phyloP scores from a whole-genome alignment of 2,888 invertebrate genomes.

The Drosophila stalkeri region DNA sequence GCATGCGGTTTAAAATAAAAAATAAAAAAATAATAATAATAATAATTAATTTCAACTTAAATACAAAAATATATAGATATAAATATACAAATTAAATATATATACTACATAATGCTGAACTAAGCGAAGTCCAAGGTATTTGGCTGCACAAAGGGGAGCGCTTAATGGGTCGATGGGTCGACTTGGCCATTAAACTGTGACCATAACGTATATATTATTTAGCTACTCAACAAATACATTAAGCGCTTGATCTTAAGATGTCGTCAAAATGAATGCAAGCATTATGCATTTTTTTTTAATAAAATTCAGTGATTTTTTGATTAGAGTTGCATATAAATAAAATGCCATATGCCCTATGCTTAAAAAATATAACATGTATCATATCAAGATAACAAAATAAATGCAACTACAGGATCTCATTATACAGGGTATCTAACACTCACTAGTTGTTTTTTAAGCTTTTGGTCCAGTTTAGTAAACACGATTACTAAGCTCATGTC shows the following conservation, averaged over 20 bases:
- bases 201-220: background rate
- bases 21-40: too few species aligned
- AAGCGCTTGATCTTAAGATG: background rate
- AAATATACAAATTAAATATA: conserved; percentile 12
- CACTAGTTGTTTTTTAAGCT: too few species aligned
- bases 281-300: background rate
- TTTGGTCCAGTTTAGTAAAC: conserved; percentile 1
- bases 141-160: background rate
- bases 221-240: background rate
- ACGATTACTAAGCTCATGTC: conserved; percentile 24
- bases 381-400: background rate
- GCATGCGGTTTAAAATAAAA: conserved; percentile 5
- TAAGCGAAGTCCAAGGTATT: conserved; percentile 33
- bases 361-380: background rate
- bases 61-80: background rate
- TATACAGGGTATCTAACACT: too few species aligned
- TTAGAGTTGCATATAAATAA: background rate
- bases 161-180: background rate
- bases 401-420: too few species aligned
- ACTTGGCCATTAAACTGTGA: conserved; percentile 6
- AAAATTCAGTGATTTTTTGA: background rate
- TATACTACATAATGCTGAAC: conserved; percentile 21
- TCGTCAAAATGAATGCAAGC: background rate
- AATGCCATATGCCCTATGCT: background rate
- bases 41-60: conserved; percentile 8